Conservation (phyloP, 2,797 vertebrate species). For the Hephaestus fuliginosus region DNA sequence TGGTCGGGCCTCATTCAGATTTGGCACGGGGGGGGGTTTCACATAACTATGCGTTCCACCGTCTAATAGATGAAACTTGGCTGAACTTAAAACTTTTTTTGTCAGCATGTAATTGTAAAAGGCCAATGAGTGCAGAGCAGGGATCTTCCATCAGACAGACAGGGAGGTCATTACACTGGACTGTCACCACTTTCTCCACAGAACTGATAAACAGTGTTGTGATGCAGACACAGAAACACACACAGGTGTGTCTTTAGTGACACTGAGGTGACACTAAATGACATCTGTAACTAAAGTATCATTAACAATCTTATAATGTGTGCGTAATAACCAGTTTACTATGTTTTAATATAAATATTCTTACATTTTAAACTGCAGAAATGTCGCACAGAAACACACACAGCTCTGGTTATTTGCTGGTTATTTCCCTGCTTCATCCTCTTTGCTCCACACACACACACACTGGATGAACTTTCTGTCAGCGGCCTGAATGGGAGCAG, state of each 20-base stretch:
- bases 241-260: background rate
- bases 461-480: background rate
- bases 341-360: background rate
- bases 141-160: background rate
- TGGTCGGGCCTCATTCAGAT: slow-evolving; percentile 28
- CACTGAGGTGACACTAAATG: background rate
- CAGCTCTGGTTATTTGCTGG: background rate
- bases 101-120: slow-evolving; percentile 17
- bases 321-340: background rate
- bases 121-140: slow-evolving; percentile 9
- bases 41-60: slow-evolving; percentile 21
- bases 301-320: background rate
- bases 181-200: background rate
- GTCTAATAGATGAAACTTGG: slow-evolving; percentile 27
- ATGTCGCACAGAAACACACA: background rate
- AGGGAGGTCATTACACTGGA: background rate
- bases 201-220: background rate
- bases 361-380: background rate
- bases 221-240: background rate
- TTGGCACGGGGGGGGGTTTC: slow-evolving; percentile 33
- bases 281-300: background rate
- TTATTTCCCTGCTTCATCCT: background rate
- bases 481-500: background rate
- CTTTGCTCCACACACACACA: background rate
- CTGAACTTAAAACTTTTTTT: slow-evolving; percentile 36